Evolutionary conservation across 2,888 invertebrate species (phyloP).

Genomic region (Agrochola circellaris): DNA sequence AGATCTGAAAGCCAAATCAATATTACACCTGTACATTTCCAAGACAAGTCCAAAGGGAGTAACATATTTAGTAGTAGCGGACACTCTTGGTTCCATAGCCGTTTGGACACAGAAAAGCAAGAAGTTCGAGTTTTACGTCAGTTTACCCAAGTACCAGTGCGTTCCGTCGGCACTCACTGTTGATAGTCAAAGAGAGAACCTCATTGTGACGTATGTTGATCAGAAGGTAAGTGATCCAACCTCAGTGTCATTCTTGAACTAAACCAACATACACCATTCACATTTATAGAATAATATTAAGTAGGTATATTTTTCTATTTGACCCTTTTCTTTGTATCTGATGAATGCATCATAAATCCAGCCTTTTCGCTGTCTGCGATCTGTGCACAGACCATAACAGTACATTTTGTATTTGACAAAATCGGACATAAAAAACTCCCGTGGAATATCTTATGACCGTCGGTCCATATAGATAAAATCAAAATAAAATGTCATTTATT

Average conservation of each 20-base stretch:
- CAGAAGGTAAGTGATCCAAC: conserved; percentile 91
- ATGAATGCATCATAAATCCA: not conserved
- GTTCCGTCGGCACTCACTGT: conserved; percentile 94
- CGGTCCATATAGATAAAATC: too few species aligned
- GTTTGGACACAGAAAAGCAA: conserved; percentile 90
- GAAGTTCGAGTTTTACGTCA: conserved; percentile 85
- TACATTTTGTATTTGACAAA: not conserved
- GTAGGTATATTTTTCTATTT: not conserved
- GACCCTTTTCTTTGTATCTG: not conserved
- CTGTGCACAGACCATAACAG: not conserved
- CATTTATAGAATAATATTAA: not conserved
- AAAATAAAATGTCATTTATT: too few species aligned
- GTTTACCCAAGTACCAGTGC: conserved; percentile 93
- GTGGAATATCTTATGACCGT: not conserved
- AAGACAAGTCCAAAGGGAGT: conserved; percentile 68
- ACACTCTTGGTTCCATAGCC: conserved; percentile 92
- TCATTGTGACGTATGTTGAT: conserved; percentile 95
- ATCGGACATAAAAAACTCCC: not conserved
- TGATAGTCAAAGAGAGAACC: conserved; percentile 89
- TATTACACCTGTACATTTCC: conserved; percentile 83
- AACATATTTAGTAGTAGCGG: conserved; percentile 92
- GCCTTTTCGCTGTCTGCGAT: not conserved
- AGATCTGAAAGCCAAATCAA: conserved; percentile 91
- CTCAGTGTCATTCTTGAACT: not conserved
- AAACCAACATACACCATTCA: not conserved